phyloP scores from a whole-genome alignment of 2,797 vertebrate genomes.

The Pipistrellus kuhlii region DNA sequence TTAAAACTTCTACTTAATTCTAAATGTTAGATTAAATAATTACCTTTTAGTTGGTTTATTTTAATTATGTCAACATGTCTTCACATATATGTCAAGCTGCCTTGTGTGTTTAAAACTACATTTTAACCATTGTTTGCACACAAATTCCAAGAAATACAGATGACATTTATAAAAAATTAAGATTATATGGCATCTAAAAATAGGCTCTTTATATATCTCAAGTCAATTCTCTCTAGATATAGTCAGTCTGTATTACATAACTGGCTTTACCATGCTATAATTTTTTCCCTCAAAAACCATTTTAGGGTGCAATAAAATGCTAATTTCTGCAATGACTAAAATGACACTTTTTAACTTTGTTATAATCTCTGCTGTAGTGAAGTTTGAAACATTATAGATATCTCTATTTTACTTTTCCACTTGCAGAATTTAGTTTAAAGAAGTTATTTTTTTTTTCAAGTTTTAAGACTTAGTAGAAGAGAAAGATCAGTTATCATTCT shows the following conservation, averaged over 20 bases:
- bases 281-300: background rate
- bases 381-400: background rate
- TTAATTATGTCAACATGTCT: background rate
- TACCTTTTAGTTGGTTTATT: constrained; percentile 18
- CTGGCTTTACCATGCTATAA: background rate
- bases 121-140: background rate
- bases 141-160: constrained; percentile 41
- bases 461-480: constrained; percentile 31
- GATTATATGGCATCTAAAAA: background rate
- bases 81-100: background rate
- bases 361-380: background rate
- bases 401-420: background rate
- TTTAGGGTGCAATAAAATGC: constrained; percentile 16
- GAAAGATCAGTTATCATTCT: background rate
- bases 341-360: background rate
- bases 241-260: background rate
- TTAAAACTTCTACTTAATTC: constrained; percentile 40
- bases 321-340: constrained; percentile 12
- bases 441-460: background rate
- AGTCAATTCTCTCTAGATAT: background rate
- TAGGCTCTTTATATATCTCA: background rate
- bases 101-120: background rate
- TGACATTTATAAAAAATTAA: constrained; percentile 15
- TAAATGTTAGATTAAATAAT: constrained; percentile 29
- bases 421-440: background rate